Percentiles rank a stretch among this genome's conserved stretches.
phyloP scores from a whole-genome alignment of 2,113 vertebrate species.

The Bombycilla garrulus region DNA sequence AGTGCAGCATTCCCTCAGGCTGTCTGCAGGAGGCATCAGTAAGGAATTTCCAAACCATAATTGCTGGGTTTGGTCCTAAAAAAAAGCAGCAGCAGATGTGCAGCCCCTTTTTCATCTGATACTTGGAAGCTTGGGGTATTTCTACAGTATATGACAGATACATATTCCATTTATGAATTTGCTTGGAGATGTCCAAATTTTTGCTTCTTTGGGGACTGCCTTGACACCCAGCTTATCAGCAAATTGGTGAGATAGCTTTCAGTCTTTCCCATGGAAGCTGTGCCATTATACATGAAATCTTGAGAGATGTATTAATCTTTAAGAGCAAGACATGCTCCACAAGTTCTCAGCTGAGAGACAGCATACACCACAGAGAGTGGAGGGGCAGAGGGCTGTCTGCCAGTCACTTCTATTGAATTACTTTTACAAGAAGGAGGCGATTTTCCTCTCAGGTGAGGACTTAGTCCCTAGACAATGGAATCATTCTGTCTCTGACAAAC shows the following conservation, averaged over 20 bases:
- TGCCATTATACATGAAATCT: background rate
- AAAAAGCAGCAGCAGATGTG: background rate
- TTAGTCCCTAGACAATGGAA: slow-evolving; percentile 4
- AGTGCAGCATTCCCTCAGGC: background rate
- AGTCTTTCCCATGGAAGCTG: background rate
- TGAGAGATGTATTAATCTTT: slow-evolving; percentile 4
- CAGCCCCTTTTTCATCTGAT: background rate
- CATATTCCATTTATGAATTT: background rate
- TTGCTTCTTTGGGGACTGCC: background rate
- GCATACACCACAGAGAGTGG: background rate
- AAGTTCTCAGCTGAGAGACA: background rate
- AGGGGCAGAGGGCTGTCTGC: background rate
- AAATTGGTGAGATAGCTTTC: background rate
- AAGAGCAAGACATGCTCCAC: background rate
- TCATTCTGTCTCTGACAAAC: slow-evolving; percentile 17
- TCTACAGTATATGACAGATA: background rate
- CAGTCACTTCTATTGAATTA: background rate
- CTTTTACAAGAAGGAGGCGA: background rate
- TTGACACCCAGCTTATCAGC: background rate
- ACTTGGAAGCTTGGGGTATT: background rate
- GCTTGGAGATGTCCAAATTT: background rate
- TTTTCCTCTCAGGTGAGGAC: slow-evolving; percentile 32
- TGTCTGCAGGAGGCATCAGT: background rate
- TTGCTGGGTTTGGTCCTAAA: background rate
- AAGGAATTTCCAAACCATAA: background rate